Percentiles rank a stretch among this genome's conserved stretches.
phyloP scores from a whole-genome alignment of 2,113 vertebrate genomes.

The Oxyruncus cristatus region DNA sequence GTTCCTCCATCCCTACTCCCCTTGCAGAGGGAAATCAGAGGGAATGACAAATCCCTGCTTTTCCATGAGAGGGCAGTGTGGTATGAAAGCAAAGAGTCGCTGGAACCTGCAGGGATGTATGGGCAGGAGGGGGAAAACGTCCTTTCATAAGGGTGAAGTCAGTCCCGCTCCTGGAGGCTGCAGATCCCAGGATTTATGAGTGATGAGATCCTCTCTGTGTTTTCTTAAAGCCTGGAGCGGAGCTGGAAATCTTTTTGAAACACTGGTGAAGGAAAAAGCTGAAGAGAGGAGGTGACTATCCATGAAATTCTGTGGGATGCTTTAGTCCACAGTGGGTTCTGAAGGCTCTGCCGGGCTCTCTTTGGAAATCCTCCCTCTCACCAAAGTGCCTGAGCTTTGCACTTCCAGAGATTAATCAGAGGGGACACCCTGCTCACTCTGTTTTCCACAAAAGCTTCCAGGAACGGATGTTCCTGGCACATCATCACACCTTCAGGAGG shows the following conservation, averaged over 20 bases:
- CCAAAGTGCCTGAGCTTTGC: not conserved
- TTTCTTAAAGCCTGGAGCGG: not conserved
- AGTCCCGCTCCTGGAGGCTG: not conserved
- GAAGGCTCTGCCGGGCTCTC: not conserved
- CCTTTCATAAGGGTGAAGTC: not conserved
- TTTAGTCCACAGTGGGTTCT: not conserved
- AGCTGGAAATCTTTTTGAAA: not conserved
- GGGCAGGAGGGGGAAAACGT: not conserved
- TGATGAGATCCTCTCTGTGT: not conserved
- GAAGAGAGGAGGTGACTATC: not conserved
- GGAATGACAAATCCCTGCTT: not conserved
- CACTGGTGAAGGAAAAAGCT: not conserved
- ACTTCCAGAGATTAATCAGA: not conserved
- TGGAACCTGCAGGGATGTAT: not conserved
- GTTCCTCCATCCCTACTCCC: not conserved
- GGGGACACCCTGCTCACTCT: not conserved
- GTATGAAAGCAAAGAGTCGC: not conserved
- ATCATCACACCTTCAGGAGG: not conserved
- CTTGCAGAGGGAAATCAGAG: not conserved
- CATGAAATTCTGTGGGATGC: not conserved
- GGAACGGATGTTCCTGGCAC: not conserved
- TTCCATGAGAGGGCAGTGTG: constrained; percentile 54
- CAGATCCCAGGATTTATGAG: not conserved
- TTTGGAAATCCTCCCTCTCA: not conserved
- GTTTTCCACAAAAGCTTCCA: not conserved